Evolutionary conservation across 2,888 invertebrate genomes (phyloP), one percentile per base, ranked within the genome.

Genomic region (Cerastoderma edule): DNA sequence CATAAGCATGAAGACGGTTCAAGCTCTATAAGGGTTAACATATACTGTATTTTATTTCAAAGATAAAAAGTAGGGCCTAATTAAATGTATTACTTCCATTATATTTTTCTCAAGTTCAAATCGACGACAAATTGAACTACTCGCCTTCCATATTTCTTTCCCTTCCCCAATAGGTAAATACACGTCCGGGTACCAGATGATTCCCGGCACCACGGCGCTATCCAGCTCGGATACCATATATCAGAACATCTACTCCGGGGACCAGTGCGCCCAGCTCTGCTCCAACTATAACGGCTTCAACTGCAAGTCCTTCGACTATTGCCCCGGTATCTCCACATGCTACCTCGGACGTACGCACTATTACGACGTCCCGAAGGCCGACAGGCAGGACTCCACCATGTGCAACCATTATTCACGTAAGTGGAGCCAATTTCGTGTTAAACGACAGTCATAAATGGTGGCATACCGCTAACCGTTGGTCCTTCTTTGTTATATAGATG

Each of bases 251-350:
- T 81, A 70, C 60, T 68, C 80, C 16, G 78, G 81, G 28, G 87
- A 87, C 68, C 80, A 85, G 64, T 89, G 89, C 67, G 89, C 85
- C 39, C 85, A 85, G 64, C 81, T 89, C 1, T 89, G 89, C 67
- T 78, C 72, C 16, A 85, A 87, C 70, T 87, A 85, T 66, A 75
- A 78, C n/a, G 84, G 80, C 22, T 88, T 88, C 72, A 75, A 66
- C 65, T 89, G 89, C 75, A 86, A 87, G 68, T 89, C 89, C 0
- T 89, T 89, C 67, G 89, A 89, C 72, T 89, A 78, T 70, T 89
- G 89, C 65, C 78, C 77, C 10, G 83, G 84, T 68, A 83, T 89
- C 30, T 80, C 83, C 22, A 83, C 87, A 1, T 89, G 89, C 70
- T 88, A 86, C 56, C 80, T 89, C 13, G 88, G 88, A 19, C 78